A percentile compares a stretch with the other conserved stretches of the same genome.
phyloP scores from a whole-genome alignment of 2,797 vertebrate genomes.

The Gobio occitaniae region DNA sequence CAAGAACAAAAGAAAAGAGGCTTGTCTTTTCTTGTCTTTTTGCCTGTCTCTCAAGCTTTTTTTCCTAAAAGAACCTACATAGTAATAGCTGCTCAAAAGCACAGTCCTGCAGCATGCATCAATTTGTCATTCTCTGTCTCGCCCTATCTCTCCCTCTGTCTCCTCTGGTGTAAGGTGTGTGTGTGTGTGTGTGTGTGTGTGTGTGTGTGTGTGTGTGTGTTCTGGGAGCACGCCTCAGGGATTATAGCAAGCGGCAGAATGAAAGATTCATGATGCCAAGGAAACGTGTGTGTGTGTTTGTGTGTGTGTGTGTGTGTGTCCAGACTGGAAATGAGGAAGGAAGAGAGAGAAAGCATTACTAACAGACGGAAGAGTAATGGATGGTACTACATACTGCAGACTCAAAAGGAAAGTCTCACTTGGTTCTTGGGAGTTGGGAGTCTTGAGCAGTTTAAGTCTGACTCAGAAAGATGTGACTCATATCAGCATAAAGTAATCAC shows the following conservation, averaged over 20 bases:
- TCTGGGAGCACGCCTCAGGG: constrained; percentile 82
- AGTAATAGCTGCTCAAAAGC: constrained; percentile 65
- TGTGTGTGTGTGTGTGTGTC: constrained; percentile 32
- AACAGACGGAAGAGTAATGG: constrained; percentile 28
- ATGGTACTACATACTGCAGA: constrained; percentile 19
- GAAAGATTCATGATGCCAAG: constrained; percentile 84
- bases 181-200: too few relatives aligned
- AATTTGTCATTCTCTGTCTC: constrained; percentile 70
- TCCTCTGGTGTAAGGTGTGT: constrained; percentile 71
- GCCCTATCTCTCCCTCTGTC: constrained; percentile 32
- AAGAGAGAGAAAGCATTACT: neutral
- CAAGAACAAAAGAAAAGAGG: constrained; percentile 59
- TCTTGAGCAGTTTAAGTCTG: constrained; percentile 19
- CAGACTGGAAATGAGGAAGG: constrained; percentile 25
- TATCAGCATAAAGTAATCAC: constrained; percentile 10
- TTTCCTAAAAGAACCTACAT: constrained; percentile 42
- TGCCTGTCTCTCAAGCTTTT: constrained; percentile 57
- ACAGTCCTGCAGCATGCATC: constrained; percentile 65
- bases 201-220: constrained; percentile 66
- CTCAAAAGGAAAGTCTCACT: constrained; percentile 9
- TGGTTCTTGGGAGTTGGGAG: constrained; percentile 11
- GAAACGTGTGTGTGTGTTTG: constrained; percentile 59
- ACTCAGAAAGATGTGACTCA: constrained; percentile 25
- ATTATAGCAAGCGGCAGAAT: constrained; percentile 81
- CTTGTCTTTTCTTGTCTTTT: constrained; percentile 63